Conservation (phyloP, 2,113 vertebrate genomes). For the Prinia subflava region DNA sequence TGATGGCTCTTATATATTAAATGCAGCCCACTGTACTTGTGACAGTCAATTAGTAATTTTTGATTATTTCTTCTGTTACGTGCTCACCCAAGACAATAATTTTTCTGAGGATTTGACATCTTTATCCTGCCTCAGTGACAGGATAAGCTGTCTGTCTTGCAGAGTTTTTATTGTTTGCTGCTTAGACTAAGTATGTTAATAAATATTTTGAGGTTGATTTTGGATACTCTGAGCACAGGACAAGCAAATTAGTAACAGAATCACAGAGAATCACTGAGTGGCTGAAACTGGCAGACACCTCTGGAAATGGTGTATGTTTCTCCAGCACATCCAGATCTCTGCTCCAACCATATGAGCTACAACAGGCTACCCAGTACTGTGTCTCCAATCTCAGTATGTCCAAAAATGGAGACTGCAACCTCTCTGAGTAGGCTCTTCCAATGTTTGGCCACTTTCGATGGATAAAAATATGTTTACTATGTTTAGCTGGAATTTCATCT, state of each 20-base stretch:
- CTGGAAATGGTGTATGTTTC: not conserved
- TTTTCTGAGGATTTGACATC: not conserved
- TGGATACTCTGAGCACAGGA: not conserved
- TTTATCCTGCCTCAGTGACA: not conserved
- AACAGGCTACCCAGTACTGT: not conserved
- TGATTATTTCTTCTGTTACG: not conserved
- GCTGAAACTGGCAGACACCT: not conserved
- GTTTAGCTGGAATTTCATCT: not conserved
- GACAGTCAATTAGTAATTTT: not conserved
- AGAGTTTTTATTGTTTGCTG: not conserved
- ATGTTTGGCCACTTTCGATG: not conserved
- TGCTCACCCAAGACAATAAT: accelerated
- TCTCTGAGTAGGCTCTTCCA: not conserved
- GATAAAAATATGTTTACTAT: not conserved
- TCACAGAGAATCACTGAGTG: not conserved
- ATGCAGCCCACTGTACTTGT: not conserved
- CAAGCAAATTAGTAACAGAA: not conserved
- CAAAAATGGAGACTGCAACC: not conserved
- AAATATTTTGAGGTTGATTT: not conserved
- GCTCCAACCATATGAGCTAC: not conserved
- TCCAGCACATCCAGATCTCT: not conserved
- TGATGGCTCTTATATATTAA: not conserved
- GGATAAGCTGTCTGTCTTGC: not conserved
- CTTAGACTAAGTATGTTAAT: not conserved
- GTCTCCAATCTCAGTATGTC: not conserved